These are phyloP conservation scores for Metaphire vulgaris DNA, from an alignment of 1,140 invertebrate species.

Conservation along the genomic window DNA sequence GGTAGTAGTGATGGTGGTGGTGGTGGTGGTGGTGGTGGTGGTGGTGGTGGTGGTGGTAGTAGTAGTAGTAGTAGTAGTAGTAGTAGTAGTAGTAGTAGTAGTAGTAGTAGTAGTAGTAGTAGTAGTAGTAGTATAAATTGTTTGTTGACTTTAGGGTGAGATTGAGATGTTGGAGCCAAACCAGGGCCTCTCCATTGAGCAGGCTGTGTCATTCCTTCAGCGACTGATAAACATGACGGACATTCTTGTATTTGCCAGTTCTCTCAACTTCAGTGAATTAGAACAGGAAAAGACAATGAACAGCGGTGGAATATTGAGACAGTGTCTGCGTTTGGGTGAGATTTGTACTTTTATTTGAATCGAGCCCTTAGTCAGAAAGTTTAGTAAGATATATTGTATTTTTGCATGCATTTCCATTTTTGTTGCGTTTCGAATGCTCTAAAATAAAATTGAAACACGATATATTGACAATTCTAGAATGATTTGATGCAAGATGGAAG, in stretches of 20 bases:
- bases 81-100: constrained; percentile 3
- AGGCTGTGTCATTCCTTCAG: constrained; percentile 92
- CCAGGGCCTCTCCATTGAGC: constrained; percentile 95
- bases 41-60: not conserved
- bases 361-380: not conserved
- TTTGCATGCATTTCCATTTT: not conserved
- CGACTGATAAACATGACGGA: constrained; percentile 96
- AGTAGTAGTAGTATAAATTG: constrained; percentile 2
- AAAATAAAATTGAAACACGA: too few relatives aligned
- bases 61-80: constrained; percentile 2
- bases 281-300: constrained; percentile 99
- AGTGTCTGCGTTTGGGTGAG: constrained; percentile 86
- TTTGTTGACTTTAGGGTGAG: constrained; percentile 70
- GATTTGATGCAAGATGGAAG: too few relatives aligned
- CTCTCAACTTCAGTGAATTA: constrained; percentile 91
- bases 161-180: constrained; percentile 96
- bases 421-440: too few relatives aligned
- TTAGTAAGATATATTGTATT: not conserved
- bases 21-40: constrained; percentile 1
- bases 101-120: constrained; percentile 2
- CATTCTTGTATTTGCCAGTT: constrained; percentile 94
- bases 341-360: too few relatives aligned
- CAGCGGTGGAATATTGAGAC: constrained; percentile 92
- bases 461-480: too few relatives aligned
- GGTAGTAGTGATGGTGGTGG: not conserved